A percentile compares a stretch with the other conserved stretches of the same genome.
Evolutionary conservation across 1,140 invertebrate species (phyloP).

Genomic region (Pseudomyrmex gracilis): DNA sequence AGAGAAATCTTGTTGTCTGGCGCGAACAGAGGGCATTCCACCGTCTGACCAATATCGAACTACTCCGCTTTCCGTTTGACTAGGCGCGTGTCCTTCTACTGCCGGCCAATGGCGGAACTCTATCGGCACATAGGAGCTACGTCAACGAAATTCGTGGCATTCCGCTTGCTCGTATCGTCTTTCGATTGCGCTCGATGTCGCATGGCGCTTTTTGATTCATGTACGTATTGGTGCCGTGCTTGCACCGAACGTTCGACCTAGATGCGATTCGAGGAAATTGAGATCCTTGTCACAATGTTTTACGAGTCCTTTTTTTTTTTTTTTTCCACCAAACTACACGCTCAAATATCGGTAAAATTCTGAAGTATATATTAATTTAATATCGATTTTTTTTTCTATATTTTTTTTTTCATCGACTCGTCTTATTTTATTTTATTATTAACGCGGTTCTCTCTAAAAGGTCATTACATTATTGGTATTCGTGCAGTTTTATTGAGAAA

Average conservation of each 20-base stretch:
- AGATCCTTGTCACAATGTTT: constrained; percentile 58
- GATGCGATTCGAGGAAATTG: constrained; percentile 53
- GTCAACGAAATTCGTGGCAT: constrained; percentile 72
- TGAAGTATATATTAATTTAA: not conserved
- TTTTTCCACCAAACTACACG: constrained; percentile 34
- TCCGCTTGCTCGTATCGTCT: constrained; percentile 67
- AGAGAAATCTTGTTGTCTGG: constrained; percentile 74
- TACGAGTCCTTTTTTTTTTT: constrained; percentile 26
- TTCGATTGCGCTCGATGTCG: constrained; percentile 55
- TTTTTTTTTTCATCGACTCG: no score
- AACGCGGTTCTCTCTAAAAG: no score
- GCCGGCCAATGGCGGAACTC: constrained; percentile 55
- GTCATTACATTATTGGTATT: not conserved
- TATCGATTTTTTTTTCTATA: no score
- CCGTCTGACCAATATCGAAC: constrained; percentile 71
- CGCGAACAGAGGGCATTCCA: constrained; percentile 73
- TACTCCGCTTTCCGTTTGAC: constrained; percentile 63
- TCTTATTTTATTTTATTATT: constrained; percentile 6
- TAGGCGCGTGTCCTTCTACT: constrained; percentile 37
- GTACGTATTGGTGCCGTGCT: constrained; percentile 59
- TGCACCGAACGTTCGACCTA: constrained; percentile 34
- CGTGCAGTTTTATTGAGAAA: not conserved
- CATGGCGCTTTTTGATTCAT: constrained; percentile 64
- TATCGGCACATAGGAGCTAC: constrained; percentile 61
- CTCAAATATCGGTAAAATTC: not conserved